Evolutionary conservation across 2,113 vertebrate genomes (phyloP), one percentile per base, ranked within the genome.

Genomic region (Mirza zaza): DNA sequence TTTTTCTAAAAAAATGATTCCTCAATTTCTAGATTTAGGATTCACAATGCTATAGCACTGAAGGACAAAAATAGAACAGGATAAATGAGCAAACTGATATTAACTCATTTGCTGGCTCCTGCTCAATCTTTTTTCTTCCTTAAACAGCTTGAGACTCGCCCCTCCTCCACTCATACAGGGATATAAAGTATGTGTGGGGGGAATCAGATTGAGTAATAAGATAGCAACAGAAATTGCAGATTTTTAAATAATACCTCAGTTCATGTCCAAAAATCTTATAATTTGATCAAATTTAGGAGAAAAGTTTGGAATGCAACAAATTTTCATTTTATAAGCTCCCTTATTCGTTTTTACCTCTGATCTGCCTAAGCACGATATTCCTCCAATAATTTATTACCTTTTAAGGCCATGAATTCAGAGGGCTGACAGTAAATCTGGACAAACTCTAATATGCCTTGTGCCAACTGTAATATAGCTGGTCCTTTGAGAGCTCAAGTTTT

Each of bases 381-480:
- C 84, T 89, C 59, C 76, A 63, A 95, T 63, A 95, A 95, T 97
- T 97, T 91, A 98, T 87, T 95, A 76, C 95, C 87, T 97, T 96
- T 97, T 91, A 97, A 94, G 79, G 89, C 91, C 75, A 80, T 95
- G 93, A 96, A 97, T 98, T 97, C 87, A 18, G 94, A 93, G 80
- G 48, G 52, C 86, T 96, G 96, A 96, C 96, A 97, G 87, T 94
- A 90, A 97, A 97, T 94, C 91, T 84, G 91, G 94, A 97, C 94
- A 96, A 97, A 93, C 65, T 97, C 94, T 97, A 97, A 97, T 98
- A 96, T 97, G 97, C 95, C 95, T 96, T 96, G 86, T 97, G 97
- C 95, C 97, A 97, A 95, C 91, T 97, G 95, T 97, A 95, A 98
- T 98, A 97, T 98, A 98, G 96, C 93, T 77, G 93, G 86, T 87